phyloP scores from a whole-genome alignment of 2,797 vertebrate species.

The Cephalopachus bancanus region DNA sequence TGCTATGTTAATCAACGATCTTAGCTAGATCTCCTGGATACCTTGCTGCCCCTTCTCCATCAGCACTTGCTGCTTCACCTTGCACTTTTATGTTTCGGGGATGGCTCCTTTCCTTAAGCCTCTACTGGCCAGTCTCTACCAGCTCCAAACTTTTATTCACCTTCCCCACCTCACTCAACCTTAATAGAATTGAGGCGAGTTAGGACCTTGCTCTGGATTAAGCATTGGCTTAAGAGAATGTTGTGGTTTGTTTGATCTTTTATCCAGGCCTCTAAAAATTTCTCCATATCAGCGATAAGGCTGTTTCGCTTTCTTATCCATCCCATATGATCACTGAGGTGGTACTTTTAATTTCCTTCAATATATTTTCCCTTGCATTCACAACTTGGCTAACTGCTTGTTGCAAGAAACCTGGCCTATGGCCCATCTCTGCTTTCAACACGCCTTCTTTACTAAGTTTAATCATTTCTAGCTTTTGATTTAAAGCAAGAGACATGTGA shows the following conservation, averaged over 20 bases:
- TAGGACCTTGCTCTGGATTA: background rate
- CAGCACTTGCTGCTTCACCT: background rate
- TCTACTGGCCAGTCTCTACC: background rate
- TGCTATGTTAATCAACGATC: background rate
- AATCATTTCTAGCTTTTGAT: background rate
- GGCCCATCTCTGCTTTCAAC: background rate
- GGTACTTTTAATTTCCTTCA: background rate
- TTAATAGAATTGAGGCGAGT: background rate
- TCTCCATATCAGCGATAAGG: background rate
- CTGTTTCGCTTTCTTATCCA: background rate
- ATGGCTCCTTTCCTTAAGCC: background rate
- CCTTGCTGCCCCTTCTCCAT: background rate
- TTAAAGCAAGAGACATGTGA: background rate
- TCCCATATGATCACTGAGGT: background rate
- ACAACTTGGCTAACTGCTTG: background rate
- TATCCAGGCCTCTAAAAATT: background rate
- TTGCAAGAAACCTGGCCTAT: background rate
- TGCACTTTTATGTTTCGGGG: background rate
- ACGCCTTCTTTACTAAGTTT: background rate
- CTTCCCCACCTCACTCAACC: no score
- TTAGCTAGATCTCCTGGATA: background rate
- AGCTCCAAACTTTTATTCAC: background rate
- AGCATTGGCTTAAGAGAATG: background rate
- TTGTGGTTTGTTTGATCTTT: background rate
- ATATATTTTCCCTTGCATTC: background rate